These are phyloP conservation scores for Lytechinus pictus DNA, from an alignment of 35 echinoderm and acorn worm genomes.

Conservation along the genomic window DNA sequence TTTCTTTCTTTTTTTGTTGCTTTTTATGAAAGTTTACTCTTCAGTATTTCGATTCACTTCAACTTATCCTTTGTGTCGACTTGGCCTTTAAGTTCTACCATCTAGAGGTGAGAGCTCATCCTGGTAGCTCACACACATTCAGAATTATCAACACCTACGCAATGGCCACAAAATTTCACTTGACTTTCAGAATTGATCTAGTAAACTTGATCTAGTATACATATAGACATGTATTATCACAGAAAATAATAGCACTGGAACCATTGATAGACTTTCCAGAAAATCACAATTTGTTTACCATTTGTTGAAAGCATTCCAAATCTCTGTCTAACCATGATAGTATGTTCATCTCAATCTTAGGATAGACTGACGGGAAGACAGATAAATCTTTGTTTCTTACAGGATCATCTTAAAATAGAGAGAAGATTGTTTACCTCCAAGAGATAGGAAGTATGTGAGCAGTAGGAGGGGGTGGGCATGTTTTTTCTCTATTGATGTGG, in stretches of 20 bases:
- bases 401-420: background rate
- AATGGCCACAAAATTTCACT: background rate
- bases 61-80: too few relatives aligned
- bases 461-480: background rate
- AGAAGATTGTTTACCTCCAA: background rate
- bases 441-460: background rate
- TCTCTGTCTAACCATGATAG: background rate
- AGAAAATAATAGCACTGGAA: background rate
- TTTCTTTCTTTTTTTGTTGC: too few relatives aligned
- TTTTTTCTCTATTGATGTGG: background rate
- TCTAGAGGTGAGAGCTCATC: background rate
- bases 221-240: background rate
- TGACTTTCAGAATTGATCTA: background rate
- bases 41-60: too few relatives aligned
- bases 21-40: too few relatives aligned
- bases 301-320: background rate
- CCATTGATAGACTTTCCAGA: background rate
- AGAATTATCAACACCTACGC: background rate
- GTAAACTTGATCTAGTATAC: background rate
- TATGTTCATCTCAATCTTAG: background rate
- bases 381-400: slow-evolving; percentile 5
- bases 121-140: background rate
- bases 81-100: too few relatives aligned
- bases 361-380: background rate
- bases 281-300: background rate